A percentile compares a stretch with the other conserved stretches of the same genome.
phyloP scores from a whole-genome alignment of 2,797 vertebrate genomes.

The Trachurus trachurus region DNA sequence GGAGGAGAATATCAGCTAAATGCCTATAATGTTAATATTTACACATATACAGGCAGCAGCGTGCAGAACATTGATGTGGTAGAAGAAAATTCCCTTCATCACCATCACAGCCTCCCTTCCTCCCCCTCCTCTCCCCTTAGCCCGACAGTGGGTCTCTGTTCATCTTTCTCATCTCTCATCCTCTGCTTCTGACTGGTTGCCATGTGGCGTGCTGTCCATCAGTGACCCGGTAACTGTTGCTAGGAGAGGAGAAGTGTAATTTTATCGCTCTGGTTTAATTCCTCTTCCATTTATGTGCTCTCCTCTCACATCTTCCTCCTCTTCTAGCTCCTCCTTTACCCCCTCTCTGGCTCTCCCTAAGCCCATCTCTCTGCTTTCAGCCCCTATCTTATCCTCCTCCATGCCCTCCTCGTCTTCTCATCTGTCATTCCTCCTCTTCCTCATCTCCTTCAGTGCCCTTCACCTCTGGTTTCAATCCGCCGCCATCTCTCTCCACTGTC shows the following conservation, averaged over 20 bases:
- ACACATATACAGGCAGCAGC: neutral
- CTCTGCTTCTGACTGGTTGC: conserved; percentile 62
- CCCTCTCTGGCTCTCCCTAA: conserved; percentile 14
- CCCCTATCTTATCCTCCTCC: conserved; percentile 15
- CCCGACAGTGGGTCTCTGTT: conserved; percentile 53
- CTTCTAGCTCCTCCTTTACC: conserved; percentile 35
- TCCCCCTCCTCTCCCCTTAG: neutral
- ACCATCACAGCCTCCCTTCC: conserved; percentile 6
- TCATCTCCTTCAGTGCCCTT: conserved; percentile 55
- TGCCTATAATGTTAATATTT: conserved; percentile 14
- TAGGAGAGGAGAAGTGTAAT: conserved; percentile 66
- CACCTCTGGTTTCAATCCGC: conserved; percentile 46
- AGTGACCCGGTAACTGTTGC: conserved; percentile 74
- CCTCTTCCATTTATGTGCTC: conserved; percentile 30
- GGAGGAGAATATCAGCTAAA: conserved; percentile 12
- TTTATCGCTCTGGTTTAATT: conserved; percentile 59
- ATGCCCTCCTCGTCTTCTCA: conserved; percentile 18
- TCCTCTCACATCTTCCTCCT: conserved; percentile 29
- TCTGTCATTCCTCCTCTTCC: conserved; percentile 38
- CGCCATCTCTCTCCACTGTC: conserved; percentile 39
- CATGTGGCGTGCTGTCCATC: conserved; percentile 70
- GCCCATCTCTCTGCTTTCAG: conserved; percentile 35
- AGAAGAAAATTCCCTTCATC: neutral
- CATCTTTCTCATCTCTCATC: conserved; percentile 41
- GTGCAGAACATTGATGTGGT: conserved; percentile 10